These are phyloP conservation scores for Contarinia nasturtii DNA, from an alignment of 1,140 invertebrate genomes.

Conservation along the genomic window DNA sequence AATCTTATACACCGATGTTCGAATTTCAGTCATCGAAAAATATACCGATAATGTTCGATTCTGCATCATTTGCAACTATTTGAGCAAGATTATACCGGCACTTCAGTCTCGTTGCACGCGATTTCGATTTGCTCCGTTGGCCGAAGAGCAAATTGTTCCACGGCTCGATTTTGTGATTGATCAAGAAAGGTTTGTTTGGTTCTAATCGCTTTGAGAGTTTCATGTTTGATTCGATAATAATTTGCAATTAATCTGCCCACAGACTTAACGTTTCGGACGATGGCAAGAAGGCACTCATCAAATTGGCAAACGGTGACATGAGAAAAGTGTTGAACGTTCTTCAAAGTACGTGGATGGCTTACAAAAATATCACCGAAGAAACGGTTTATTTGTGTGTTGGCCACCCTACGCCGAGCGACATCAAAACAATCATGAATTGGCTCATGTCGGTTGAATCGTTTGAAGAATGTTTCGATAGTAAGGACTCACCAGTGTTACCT, in stretches of 20 bases:
- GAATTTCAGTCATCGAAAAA: constrained; percentile 82
- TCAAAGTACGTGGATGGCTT: constrained; percentile 81
- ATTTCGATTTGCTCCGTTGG: constrained; percentile 89
- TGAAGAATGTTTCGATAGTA: constrained; percentile 64
- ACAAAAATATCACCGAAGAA: constrained; percentile 69
- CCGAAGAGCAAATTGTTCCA: constrained; percentile 71
- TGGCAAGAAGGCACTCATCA: constrained; percentile 79
- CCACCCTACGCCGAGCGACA: constrained; percentile 79
- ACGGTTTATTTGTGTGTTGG: constrained; percentile 94
- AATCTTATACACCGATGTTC: constrained; percentile 6
- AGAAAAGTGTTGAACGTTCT: constrained; percentile 89
- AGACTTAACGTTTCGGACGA: constrained; percentile 75
- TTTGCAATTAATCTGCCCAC: constrained; percentile 5
- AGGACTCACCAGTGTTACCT: background rate
- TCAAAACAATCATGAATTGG: constrained; percentile 76
- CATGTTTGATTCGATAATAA: too few relatives aligned
- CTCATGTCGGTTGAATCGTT: constrained; percentile 73
- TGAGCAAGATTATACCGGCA: constrained; percentile 96
- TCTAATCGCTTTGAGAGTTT: too few relatives aligned
- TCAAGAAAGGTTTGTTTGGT: constrained; percentile 54
- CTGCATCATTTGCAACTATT: constrained; percentile 97
- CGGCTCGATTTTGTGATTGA: constrained; percentile 70
- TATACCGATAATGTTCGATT: constrained; percentile 97
- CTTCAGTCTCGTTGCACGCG: constrained; percentile 94
- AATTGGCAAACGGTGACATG: constrained; percentile 94